Evolutionary conservation across 2,888 invertebrate genomes (phyloP), one percentile per base, ranked within the genome.

Genomic region (Parnassius smintheus): DNA sequence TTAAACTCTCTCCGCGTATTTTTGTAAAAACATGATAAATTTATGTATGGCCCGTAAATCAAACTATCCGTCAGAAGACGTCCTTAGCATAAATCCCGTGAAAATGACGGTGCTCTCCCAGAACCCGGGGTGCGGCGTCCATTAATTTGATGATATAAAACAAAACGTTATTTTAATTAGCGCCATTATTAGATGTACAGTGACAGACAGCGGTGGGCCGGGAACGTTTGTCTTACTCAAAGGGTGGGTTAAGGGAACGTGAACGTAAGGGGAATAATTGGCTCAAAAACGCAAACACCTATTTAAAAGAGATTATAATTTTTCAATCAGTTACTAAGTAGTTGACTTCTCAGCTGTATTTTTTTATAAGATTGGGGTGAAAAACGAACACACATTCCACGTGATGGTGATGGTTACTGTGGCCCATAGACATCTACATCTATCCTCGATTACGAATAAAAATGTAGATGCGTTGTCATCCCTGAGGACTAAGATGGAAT

Each of bases 1-100:
- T 57, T 35, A 58, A 57, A 62, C 53, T 9, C 9, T 18, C 13
- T 11, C 52, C 59, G 12, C 45, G 22, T 46, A 49, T 62, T 57
- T 66, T 75, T 74, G 76, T 77, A 82, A 84, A 83, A 84, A 81
- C 69, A 81, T 81, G 79, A 83, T 81, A 79, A 82, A 86, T 35
- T 35, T 35, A 35, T 76, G 25, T 41, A 49, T 45, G 72, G 78
- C 68, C 62, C 61, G 77, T 83, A 81, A 83, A 83, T 86, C 83
- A 82, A 80, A 79, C 80, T 77, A 82, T 84, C 79, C 79, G 77
- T 83, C 65, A 60, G 18, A 56, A 18, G 59, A 49, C 56, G 53
- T 58, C 64, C 60, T 69, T 66, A 66, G 61, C 74, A 74, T 79
- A 79, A 79, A 80, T 79, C 75, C 71, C 70, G 70, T 46, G 72